A percentile compares a stretch with the other conserved stretches of the same genome.
Evolutionary conservation across 2,888 invertebrate species (phyloP).

Genomic region (Cryptus armator): DNA sequence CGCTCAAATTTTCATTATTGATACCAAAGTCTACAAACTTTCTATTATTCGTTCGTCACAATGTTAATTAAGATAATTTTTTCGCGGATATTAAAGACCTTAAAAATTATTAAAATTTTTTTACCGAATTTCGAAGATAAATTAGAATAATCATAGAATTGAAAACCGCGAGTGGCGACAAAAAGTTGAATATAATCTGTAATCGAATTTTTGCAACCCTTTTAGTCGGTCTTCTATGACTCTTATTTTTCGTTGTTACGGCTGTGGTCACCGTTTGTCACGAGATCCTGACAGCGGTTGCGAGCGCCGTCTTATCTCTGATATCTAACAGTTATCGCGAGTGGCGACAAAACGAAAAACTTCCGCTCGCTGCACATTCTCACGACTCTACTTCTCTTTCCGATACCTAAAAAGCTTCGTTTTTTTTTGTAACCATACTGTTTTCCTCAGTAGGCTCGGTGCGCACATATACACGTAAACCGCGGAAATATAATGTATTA

Average conservation of each 20-base stretch:
- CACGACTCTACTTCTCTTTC: conserved; percentile 1
- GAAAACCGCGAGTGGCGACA: neutral
- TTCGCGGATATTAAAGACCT: too few relatives aligned
- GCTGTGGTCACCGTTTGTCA: neutral
- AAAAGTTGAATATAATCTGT: neutral
- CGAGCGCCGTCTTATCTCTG: conserved; percentile 35
- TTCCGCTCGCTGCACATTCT: conserved; percentile 25
- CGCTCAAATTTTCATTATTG: too few relatives aligned
- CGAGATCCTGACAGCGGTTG: neutral
- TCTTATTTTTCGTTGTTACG: neutral
- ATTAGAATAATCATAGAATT: neutral
- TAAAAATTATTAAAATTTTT: too few relatives aligned
- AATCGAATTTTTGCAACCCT: neutral
- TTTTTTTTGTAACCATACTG: conserved; percentile 22
- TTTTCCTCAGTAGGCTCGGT: too few relatives aligned
- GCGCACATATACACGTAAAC: neutral
- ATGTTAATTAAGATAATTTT: too few relatives aligned
- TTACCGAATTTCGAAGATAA: too few relatives aligned
- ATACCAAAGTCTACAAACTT: too few relatives aligned
- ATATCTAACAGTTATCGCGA: conserved; percentile 14
- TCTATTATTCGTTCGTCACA: too few relatives aligned
- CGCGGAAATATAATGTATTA: conserved; percentile 13
- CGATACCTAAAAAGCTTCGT: neutral
- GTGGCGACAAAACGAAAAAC: conserved; percentile 10
- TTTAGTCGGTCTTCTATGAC: neutral